These are phyloP conservation scores for Tenodera sinensis DNA, from an alignment of 2,888 invertebrate species.

Conservation along the genomic window DNA sequence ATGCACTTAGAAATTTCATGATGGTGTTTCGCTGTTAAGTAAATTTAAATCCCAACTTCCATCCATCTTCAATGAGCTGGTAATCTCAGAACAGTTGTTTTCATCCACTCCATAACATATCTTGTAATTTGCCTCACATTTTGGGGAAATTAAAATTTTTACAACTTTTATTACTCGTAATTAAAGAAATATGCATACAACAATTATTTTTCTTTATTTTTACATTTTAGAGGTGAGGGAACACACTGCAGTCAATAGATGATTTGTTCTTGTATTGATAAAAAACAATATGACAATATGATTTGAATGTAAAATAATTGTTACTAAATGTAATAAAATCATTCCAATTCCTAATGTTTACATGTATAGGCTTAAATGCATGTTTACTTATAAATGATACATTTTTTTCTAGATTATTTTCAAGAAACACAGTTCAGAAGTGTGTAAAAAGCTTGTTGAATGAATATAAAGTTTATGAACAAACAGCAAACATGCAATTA, in stretches of 20 bases:
- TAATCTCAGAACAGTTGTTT: not conserved
- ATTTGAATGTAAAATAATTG: conserved; percentile 17
- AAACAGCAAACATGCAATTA: not conserved
- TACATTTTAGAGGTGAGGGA: not conserved
- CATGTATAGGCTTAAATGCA: not conserved
- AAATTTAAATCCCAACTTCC: not conserved
- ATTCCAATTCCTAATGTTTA: not conserved
- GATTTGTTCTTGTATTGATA: not conserved
- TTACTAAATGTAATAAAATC: not conserved
- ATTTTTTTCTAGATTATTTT: not conserved
- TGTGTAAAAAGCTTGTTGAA: not conserved
- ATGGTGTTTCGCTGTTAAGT: not conserved
- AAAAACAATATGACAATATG: conserved; percentile 26
- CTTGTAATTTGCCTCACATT: not conserved
- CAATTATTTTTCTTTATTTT: not conserved
- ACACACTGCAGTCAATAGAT: not conserved
- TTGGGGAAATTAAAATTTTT: not conserved
- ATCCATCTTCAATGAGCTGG: not conserved
- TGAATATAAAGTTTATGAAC: not conserved
- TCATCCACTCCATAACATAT: not conserved
- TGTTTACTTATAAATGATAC: not conserved
- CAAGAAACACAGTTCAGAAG: not conserved
- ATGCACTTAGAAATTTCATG: not conserved
- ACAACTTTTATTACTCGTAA: not conserved
- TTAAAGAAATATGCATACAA: not conserved